Base-by-base conservation (phyloP, 2,888 invertebrate genomes). In the Mythimna lalbum region DNA sequence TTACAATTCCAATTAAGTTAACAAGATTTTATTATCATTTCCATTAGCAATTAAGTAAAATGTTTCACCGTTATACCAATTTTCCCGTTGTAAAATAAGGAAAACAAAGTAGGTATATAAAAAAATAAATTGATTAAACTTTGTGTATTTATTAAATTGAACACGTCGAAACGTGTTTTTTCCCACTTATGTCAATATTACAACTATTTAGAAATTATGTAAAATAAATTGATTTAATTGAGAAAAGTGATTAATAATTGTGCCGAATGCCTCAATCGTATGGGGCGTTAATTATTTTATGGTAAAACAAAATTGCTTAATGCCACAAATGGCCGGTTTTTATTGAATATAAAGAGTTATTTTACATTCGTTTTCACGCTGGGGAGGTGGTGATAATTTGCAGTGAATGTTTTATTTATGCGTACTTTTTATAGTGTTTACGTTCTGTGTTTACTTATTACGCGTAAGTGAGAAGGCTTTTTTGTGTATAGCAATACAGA, bases 171-270 rank as follows among this genome's bases (percentile, higher is more conserved):
- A 80, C 76, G 73, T 83, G 83, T 83, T 82, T 69, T 69, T 78
- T 69, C 79, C 56, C 82, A 82, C 79, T 78, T 69, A 69, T 31
- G 21, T 69, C 52, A 73, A 76, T 76, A 83, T 71, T 73, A 75
- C 69, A 83, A 78, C 81, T 74, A 83, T 84, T 84, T 69, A 78
- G 53, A 76, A 83, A 83, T 85, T 85, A 84, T 84, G 83, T 85
- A 84, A 84, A 84, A 81, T 75, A 79, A 85, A 83, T 81, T 81
- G 71, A 55, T 83, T 81, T 81, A 84, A 84, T 84, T 85, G 83
- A 80, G 76, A 83, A 85, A 85, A 84, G 85, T 83, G 84, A 79
- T 69, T 79, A 79, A 73, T 84, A 83, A 83, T 84, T 84, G 83
- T 83, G 73, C 68, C 75, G 63, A 85, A 79, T 73, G 84, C 85